Evolutionary conservation across 2,888 invertebrate species (phyloP), one percentile per base, ranked within the genome.

Genomic region (Cordilura impudica): DNA sequence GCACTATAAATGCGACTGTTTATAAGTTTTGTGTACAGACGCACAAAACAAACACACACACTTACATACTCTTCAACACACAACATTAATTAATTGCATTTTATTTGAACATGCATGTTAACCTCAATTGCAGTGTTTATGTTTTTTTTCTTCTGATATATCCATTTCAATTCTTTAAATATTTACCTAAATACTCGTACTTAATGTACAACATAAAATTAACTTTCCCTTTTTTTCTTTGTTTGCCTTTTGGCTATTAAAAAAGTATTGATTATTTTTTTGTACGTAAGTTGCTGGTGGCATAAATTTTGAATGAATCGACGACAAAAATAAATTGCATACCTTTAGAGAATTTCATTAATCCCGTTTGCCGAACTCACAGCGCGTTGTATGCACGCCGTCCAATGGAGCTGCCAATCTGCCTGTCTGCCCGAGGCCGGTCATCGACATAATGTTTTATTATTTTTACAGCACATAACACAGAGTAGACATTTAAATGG

Each of bases 1-100:
- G 35, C 31, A 31, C 31, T 31, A 12, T 31, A 31, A 31, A 51
- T 51, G n/a, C n/a, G n/a, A n/a, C n/a, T n/a, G 23, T 19, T 49
- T 53, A 14, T 14, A 53, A 53, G 51, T 53, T 23, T 7, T n/a
- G n/a, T n/a, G n/a, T n/a, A n/a, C n/a, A n/a, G n/a, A n/a, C n/a
- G n/a, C n/a, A n/a, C n/a, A n/a, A n/a, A n/a, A n/a, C n/a, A n/a
- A n/a, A n/a, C n/a, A n/a, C n/a, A n/a, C n/a, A n/a, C n/a, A n/a
- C n/a, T n/a, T n/a, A 14, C 2, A 67, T 21, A 60, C 65, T 53
- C 70, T 66, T 66, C 49, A 54, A 26, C 47, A 65, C 58, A 58
- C 45, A 53, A 29, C 45, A 66, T 49, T 78, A 66, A 66, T 78
- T 78, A 74, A 78, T 66, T 78, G 66, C 66, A 74, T 67, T 78